Conservation (phyloP, 1,140 invertebrate genomes). For the Apis cerana region DNA sequence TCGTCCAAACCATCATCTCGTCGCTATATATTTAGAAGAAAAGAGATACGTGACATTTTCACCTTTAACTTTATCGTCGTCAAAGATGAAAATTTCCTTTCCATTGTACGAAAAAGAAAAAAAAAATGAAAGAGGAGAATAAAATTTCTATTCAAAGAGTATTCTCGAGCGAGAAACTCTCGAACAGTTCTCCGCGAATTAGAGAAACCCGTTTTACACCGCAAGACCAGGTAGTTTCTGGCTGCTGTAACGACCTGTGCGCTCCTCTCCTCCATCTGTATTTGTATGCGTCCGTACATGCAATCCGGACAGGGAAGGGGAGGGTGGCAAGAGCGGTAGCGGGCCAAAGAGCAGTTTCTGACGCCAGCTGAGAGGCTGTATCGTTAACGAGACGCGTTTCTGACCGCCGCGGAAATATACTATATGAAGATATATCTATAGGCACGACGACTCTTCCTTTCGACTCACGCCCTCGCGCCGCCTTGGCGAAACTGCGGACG, state of each 20-base stretch:
- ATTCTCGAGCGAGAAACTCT: constrained; percentile 25
- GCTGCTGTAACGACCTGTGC: constrained; percentile 56
- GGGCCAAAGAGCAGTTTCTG: constrained; percentile 25
- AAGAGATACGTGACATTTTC: no score
- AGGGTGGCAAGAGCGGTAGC: background rate
- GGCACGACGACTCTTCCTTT: background rate
- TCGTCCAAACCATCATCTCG: background rate
- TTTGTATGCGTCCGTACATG: constrained; percentile 20
- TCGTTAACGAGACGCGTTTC: constrained; percentile 56
- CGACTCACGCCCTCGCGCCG: background rate
- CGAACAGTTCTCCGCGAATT: constrained; percentile 52
- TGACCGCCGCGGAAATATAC: constrained; percentile 2
- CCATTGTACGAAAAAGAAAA: no score
- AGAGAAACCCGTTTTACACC: constrained; percentile 63
- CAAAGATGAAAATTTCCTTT: no score
- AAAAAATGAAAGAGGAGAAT: no score
- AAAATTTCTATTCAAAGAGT: no score
- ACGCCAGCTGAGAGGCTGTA: constrained; percentile 33
- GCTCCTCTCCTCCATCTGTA: background rate
- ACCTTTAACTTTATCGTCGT: no score
- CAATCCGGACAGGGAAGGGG: background rate
- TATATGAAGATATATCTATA: constrained; percentile 19
- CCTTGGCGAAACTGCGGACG: constrained; percentile 31
- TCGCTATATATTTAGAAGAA: no score
- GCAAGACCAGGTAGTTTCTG: constrained; percentile 62